Evolutionary conservation across 2,797 vertebrate species (phyloP).

Genomic region (Diglossa cyanea): DNA sequence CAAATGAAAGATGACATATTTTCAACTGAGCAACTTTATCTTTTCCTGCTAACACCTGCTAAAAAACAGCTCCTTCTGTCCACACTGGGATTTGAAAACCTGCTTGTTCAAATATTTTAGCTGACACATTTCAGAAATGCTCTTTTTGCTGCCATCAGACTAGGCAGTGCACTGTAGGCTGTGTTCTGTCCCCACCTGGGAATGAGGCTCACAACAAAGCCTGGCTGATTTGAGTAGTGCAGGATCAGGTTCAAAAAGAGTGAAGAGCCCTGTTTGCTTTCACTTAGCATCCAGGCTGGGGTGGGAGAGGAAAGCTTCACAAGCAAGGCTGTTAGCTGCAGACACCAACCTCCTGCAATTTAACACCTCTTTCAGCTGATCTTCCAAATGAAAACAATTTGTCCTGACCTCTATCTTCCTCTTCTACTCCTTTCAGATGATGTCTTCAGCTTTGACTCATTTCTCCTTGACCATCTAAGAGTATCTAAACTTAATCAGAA

Average conservation of each 20-base stretch:
- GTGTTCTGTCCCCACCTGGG: neutral
- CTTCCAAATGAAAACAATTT: neutral
- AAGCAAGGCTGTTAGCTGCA: neutral
- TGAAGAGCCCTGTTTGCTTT: neutral
- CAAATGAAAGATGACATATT: conserved; percentile 57
- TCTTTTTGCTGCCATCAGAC: neutral
- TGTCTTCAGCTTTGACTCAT: neutral
- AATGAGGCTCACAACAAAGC: neutral
- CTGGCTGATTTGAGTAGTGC: neutral
- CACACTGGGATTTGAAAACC: conserved; percentile 15
- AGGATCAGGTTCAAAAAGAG: neutral
- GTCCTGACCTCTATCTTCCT: neutral
- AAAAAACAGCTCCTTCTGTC: conserved; percentile 44
- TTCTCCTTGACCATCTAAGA: neutral
- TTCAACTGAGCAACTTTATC: conserved; percentile 41
- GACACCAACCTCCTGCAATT: fast-evolving
- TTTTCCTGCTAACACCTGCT: conserved; percentile 54
- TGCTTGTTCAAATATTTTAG: conserved; percentile 30
- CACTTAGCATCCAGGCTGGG: neutral
- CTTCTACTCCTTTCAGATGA: neutral
- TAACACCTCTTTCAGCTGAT: neutral
- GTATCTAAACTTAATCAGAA: conserved; percentile 27
- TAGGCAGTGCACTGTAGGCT: neutral
- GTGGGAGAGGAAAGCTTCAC: neutral
- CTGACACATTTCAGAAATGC: conserved; percentile 31